Evolutionary conservation across 1,140 invertebrate genomes (phyloP), one percentile per base, ranked within the genome.

Genomic region (Homarus americanus): DNA sequence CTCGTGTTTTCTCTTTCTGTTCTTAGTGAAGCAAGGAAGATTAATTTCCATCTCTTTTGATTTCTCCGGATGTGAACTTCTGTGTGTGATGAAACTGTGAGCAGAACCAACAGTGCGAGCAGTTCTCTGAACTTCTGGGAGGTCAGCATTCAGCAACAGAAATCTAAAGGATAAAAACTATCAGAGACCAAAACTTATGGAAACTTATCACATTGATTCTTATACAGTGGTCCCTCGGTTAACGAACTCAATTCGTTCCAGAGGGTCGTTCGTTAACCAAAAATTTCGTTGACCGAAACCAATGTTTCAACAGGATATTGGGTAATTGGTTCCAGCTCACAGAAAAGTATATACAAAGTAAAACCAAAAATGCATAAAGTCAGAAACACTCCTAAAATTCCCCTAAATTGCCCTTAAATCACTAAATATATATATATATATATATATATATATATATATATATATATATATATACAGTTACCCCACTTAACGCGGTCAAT

Each of bases 371-470:
- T n/a, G n/a, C n/a, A n/a, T n/a, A n/a, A n/a, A n/a, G n/a, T n/a
- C n/a, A n/a, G n/a, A n/a, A n/a, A n/a, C n/a, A n/a, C n/a, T n/a
- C n/a, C n/a, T n/a, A n/a, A n/a, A n/a, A n/a, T n/a, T n/a, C n/a
- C n/a, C n/a, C n/a, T n/a, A 72, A 72, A 28, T 1, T 79, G 38
- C 1, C 1, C 24, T 4, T 2, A 79, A 10, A 40, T 79, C 5
- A 38, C 1, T 38, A 40, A 10, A 24, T 40, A 79, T 40, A 79
- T 40, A 40, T 79, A 79, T 79, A 79, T 79, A 79, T 79, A 79
- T 79, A 40, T 40, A 79, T 40, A 12, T 40, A 79, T 40, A 79
- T 40, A 79, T 40, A 79, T 40, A 12, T 40, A 79, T 40, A 12
- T 40, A 79, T 38, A 12, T 40, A 79, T 40, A 12, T 40, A 79